Conservation (phyloP, 1,140 invertebrate genomes). For the Musca vetustissima region DNA sequence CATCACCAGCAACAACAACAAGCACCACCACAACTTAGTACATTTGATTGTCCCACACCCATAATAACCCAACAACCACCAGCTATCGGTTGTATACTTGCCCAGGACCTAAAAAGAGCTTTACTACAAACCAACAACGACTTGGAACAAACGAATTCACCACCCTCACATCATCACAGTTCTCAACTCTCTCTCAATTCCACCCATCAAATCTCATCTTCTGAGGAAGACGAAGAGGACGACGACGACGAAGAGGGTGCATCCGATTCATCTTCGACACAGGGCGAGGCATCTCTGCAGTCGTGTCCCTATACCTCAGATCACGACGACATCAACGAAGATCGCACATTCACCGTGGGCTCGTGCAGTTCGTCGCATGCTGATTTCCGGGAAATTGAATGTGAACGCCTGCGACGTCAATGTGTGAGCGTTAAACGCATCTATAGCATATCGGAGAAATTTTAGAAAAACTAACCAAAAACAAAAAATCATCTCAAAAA, state of each 20-base stretch:
- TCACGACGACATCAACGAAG: constrained; percentile 47
- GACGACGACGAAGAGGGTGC: constrained; percentile 4
- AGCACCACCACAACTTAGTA: neutral
- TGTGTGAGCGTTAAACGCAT: constrained; percentile 55
- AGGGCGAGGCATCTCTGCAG: constrained; percentile 30
- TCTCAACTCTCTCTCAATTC: neutral
- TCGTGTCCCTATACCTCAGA: constrained; percentile 38
- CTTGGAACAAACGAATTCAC: neutral
- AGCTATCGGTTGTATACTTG: constrained; percentile 12
- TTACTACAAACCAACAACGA: constrained; percentile 38
- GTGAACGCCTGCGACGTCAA: constrained; percentile 52
- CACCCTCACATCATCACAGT: neutral
- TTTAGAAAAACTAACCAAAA: constrained; percentile 35
- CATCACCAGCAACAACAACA: neutral
- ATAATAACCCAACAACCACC: neutral
- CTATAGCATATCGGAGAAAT: constrained; percentile 55
- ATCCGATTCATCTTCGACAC: constrained; percentile 25
- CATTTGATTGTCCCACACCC: constrained; percentile 29
- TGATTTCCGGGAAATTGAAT: constrained; percentile 52
- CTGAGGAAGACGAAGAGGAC: constrained; percentile 15
- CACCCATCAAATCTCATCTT: constrained; percentile 1
- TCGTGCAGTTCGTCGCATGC: constrained; percentile 39
- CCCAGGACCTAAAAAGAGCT: constrained; percentile 46
- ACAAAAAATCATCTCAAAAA: constrained; percentile 13
- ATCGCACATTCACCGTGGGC: constrained; percentile 33